Conservation (phyloP, 2,113 vertebrate species). For the Notechis scutatus region DNA sequence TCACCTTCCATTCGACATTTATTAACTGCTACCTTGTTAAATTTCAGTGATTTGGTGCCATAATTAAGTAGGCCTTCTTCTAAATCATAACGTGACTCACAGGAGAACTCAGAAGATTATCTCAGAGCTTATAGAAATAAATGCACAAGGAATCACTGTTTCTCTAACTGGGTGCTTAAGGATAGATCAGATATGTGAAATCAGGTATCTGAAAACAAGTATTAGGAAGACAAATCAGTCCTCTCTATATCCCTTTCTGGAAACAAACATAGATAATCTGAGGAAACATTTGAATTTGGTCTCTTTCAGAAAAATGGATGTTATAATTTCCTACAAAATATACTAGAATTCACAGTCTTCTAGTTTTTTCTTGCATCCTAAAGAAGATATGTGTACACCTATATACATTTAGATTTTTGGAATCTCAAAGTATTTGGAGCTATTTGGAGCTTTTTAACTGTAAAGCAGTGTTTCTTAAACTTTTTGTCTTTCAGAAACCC, state of each 20-base stretch:
- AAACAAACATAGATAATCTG: not conserved
- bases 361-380: not conserved
- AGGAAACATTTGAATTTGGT: not conserved
- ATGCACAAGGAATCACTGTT: not conserved
- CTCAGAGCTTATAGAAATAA: not conserved
- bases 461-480: not conserved
- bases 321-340: not conserved
- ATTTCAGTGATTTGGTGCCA: too few relatives aligned
- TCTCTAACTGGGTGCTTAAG: not conserved
- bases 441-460: too few relatives aligned
- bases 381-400: not conserved
- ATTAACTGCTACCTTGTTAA: not conserved
- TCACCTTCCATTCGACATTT: not conserved
- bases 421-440: not conserved
- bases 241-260: not conserved
- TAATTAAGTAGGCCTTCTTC: not conserved
- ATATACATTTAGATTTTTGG: not conserved
- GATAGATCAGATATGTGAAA: not conserved
- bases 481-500: not conserved
- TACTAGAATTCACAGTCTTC: not conserved
- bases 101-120: not conserved
- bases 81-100: not conserved
- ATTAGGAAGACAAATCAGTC: not conserved
- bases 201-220: not conserved
- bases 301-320: not conserved